These are phyloP conservation scores for Falco naumanni DNA, from an alignment of 2,797 vertebrate genomes.

Conservation along the genomic window DNA sequence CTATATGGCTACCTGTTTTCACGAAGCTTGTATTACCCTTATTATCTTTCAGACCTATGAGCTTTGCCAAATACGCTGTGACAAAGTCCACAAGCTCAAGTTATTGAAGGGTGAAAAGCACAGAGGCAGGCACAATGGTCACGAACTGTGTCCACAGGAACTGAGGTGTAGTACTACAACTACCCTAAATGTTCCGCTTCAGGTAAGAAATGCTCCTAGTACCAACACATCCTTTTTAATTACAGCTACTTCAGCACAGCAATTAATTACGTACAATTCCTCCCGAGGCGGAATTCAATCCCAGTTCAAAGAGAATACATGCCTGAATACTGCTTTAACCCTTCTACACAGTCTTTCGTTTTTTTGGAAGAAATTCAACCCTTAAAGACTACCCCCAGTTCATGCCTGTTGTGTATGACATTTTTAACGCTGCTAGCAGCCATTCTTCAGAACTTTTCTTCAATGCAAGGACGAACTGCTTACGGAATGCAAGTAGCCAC, in stretches of 20 bases:
- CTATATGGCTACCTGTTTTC: neutral
- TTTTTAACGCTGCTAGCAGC: neutral
- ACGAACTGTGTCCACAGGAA: neutral
- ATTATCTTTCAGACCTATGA: neutral
- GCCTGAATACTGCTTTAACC: neutral
- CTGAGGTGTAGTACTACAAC: neutral
- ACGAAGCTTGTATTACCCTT: neutral
- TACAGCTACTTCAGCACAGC: neutral
- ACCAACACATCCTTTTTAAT: slow-evolving; percentile 9
- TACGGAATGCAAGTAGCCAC: neutral
- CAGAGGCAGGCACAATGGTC: neutral
- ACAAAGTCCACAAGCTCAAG: neutral
- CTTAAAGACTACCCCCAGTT: neutral
- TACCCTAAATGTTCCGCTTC: neutral
- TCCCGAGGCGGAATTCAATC: slow-evolving; percentile 12
- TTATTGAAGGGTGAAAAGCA: neutral
- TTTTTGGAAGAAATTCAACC: neutral
- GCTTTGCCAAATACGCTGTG: neutral
- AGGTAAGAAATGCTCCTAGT: neutral
- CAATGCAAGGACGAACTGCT: neutral
- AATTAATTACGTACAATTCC: neutral
- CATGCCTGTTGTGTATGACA: neutral
- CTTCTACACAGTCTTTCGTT: neutral
- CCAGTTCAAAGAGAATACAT: neutral
- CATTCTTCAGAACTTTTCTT: neutral